Evolutionary conservation across 2,888 invertebrate genomes (phyloP).

Genomic region (Cryptocephalus primarius): DNA sequence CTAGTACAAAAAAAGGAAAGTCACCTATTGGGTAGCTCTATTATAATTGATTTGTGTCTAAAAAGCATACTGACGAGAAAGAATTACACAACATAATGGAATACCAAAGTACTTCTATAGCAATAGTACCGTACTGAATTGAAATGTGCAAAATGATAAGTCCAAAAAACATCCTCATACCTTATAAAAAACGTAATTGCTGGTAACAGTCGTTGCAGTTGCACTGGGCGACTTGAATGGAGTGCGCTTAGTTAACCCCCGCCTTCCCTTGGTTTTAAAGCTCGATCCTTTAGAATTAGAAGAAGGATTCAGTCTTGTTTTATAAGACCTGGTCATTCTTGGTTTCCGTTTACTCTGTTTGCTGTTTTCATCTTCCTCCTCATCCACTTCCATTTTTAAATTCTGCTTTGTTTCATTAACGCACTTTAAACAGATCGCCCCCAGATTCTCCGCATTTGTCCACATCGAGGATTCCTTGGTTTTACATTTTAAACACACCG

Average conservation of each 20-base stretch:
- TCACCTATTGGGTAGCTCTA: too few species aligned
- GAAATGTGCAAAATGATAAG: background rate
- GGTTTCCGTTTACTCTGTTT: constrained; percentile 50
- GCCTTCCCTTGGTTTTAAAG: constrained; percentile 62
- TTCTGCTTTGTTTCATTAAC: constrained; percentile 44
- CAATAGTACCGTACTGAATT: background rate
- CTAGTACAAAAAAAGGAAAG: too few species aligned
- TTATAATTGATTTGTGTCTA: too few species aligned
- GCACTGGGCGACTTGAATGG: constrained; percentile 73
- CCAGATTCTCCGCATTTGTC: constrained; percentile 58
- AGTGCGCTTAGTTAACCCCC: constrained; percentile 67
- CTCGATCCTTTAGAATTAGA: constrained; percentile 34
- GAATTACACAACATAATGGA: too few species aligned
- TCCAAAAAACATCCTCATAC: constrained; percentile 27
- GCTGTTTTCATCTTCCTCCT: constrained; percentile 38
- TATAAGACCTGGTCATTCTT: constrained; percentile 42
- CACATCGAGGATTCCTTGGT: constrained; percentile 61
- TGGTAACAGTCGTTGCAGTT: constrained; percentile 71
- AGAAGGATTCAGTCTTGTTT: constrained; percentile 36
- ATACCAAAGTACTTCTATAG: too few species aligned
- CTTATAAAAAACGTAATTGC: constrained; percentile 67
- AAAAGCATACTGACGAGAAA: too few species aligned
- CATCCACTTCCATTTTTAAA: constrained; percentile 28
- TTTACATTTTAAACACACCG: constrained; percentile 62
- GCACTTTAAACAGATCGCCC: constrained; percentile 69